Evolutionary conservation across 2,888 invertebrate species (phyloP).

Genomic region (Cataglyphis albicans): DNA sequence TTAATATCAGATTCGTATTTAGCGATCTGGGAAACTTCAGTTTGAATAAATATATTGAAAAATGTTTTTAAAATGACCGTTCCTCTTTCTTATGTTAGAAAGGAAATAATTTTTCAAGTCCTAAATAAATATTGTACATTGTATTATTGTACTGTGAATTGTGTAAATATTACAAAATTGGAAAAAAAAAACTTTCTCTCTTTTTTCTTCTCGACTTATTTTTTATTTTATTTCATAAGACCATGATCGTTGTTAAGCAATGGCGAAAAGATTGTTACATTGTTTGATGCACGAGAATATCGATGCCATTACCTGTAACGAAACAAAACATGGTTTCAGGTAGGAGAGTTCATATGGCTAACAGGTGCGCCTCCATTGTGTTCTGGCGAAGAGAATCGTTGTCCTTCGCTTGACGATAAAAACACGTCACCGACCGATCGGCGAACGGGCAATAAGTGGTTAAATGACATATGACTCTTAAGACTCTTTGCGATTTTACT

Average conservation of each 20-base stretch:
- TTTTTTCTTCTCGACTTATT: neutral
- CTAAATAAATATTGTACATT: too few relatives aligned
- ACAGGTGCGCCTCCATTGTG: slow-evolving; percentile 49
- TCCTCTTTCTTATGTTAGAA: neutral
- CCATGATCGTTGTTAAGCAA: slow-evolving; percentile 19
- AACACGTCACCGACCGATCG: slow-evolving; percentile 39
- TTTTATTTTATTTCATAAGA: neutral
- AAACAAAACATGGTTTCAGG: slow-evolving; percentile 14
- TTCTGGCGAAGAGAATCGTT: neutral
- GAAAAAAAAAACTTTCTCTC: neutral
- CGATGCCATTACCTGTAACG: slow-evolving; percentile 9
- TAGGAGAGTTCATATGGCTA: neutral
- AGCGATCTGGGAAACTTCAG: neutral
- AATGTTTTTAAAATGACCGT: neutral
- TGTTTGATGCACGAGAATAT: slow-evolving; percentile 18
- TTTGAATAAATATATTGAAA: neutral
- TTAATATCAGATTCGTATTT: neutral
- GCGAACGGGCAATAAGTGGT: slow-evolving; percentile 52
- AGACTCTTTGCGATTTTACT: slow-evolving; percentile 27
- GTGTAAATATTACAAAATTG: neutral
- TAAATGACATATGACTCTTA: slow-evolving; percentile 52
- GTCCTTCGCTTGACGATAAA: slow-evolving; percentile 43
- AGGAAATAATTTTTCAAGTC: neutral
- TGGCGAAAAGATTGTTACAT: slow-evolving; percentile 15
- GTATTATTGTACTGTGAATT: neutral